Evolutionary conservation across 1,140 invertebrate genomes (phyloP).

Genomic region (Lepidurus apus): DNA sequence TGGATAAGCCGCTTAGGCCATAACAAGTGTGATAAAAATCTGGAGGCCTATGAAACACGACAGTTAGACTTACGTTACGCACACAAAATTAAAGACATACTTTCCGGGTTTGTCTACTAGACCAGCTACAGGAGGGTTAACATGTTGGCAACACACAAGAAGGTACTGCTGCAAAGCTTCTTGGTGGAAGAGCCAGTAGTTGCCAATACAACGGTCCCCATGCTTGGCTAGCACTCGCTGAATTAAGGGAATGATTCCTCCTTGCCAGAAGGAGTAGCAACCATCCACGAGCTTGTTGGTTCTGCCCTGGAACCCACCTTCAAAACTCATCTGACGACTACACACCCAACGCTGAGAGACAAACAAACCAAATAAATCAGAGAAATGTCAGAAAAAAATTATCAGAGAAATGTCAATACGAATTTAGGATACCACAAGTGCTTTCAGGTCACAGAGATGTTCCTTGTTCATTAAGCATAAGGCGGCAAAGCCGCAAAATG

Average conservation of each 20-base stretch:
- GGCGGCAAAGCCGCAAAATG: constrained; percentile 90
- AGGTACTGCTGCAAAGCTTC: constrained; percentile 91
- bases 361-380: constrained; percentile 24
- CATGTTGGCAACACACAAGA: constrained; percentile 82
- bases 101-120: constrained; percentile 94
- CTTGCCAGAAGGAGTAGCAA: constrained; percentile 99
- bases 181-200: constrained; percentile 67
- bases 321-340: constrained; percentile 81
- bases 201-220: constrained; percentile 39
- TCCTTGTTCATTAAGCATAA: constrained; percentile 74
- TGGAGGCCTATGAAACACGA: constrained; percentile 53
- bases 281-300: constrained; percentile 98
- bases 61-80: constrained; percentile 32
- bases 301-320: constrained; percentile 89
- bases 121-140: constrained; percentile 62
- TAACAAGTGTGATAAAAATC: constrained; percentile 98
- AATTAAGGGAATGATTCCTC: constrained; percentile 76
- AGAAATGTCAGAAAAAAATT: constrained; percentile 20
- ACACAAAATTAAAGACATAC: constrained; percentile 51
- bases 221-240: constrained; percentile 51
- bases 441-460: constrained; percentile 69
- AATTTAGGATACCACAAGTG: constrained; percentile 58
- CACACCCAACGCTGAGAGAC: constrained; percentile 66
- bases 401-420: not conserved
- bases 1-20: constrained; percentile 84